Conservation (phyloP, 2,113 vertebrate genomes). For the Callorhinus ursinus region DNA sequence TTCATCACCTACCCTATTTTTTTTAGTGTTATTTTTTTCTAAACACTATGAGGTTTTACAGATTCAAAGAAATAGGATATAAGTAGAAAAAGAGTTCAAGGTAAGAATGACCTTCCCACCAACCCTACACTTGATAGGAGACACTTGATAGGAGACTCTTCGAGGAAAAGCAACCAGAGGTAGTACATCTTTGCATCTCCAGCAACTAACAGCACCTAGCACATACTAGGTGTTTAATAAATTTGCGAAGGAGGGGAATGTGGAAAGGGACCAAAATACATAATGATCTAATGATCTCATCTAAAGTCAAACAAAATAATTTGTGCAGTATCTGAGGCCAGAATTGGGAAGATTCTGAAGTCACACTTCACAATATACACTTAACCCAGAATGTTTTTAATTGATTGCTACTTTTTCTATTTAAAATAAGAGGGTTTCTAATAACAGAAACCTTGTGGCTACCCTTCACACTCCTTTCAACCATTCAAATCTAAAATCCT, state of each 20-base stretch:
- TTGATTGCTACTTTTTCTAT: neutral
- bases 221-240: neutral
- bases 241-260: neutral
- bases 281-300: neutral
- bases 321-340: neutral
- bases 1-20: neutral
- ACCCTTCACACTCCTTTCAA: neutral
- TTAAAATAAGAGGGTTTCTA: neutral
- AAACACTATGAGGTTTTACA: neutral
- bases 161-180: neutral
- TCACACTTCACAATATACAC: neutral
- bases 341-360: neutral
- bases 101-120: neutral
- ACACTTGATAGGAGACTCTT: neutral
- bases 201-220: neutral
- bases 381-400: neutral
- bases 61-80: constrained; percentile 21
- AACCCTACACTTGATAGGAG: neutral
- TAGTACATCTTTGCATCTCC: neutral
- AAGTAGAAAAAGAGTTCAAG: neutral
- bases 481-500: neutral
- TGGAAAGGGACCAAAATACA: neutral
- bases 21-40: neutral
- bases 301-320: neutral
- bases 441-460: neutral